These are phyloP conservation scores for Lindbergichthys nudifrons DNA, from an alignment of 2,797 vertebrate genomes.

Conservation along the genomic window DNA sequence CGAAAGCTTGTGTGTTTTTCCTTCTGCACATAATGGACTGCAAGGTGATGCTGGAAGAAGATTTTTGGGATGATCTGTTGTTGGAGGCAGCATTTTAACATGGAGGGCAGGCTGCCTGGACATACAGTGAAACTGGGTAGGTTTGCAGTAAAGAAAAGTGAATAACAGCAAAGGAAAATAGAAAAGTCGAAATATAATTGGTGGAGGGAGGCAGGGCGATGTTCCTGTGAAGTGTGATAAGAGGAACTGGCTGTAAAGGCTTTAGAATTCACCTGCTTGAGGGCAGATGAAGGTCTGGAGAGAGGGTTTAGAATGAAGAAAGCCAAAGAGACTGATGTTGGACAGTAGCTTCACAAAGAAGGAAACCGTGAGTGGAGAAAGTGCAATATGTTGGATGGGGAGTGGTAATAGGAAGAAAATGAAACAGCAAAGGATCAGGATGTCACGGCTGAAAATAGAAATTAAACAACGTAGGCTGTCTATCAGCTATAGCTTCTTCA, in stretches of 20 bases:
- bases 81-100: constrained; percentile 62
- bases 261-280: constrained; percentile 50
- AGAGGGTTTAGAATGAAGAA: constrained; percentile 43
- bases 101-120: constrained; percentile 57
- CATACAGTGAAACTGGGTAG: constrained; percentile 58
- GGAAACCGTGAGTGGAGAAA: constrained; percentile 5
- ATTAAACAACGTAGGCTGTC: constrained; percentile 11
- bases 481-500: not conserved
- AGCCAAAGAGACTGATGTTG: constrained; percentile 28
- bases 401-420: constrained; percentile 3
- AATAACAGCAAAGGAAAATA: constrained; percentile 61
- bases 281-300: constrained; percentile 22
- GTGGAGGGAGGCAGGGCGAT: constrained; percentile 17
- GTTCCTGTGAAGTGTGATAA: constrained; percentile 62
- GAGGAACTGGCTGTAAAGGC: constrained; percentile 41
- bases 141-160: constrained; percentile 60
- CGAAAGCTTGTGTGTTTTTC: constrained; percentile 35
- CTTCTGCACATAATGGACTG: constrained; percentile 14
- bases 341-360: constrained; percentile 11
- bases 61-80: constrained; percentile 33
- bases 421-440: not conserved
- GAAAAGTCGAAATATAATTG: constrained; percentile 55
- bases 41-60: constrained; percentile 36
- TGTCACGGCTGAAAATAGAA: constrained; percentile 5
- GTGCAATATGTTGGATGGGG: not conserved